These are phyloP conservation scores for Altica lythri DNA, from an alignment of 2,888 invertebrate genomes.

Conservation along the genomic window DNA sequence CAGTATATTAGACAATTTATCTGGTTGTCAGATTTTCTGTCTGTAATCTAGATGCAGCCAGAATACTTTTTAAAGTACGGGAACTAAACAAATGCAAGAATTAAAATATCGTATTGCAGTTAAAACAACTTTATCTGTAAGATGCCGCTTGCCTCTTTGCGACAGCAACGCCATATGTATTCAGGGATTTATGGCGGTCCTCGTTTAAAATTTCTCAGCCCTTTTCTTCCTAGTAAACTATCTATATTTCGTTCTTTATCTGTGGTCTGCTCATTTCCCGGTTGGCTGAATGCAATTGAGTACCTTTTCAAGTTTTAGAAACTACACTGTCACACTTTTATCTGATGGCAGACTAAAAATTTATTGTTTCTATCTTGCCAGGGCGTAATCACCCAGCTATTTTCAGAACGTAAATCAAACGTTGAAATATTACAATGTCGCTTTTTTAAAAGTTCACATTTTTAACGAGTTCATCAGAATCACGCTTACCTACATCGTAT, in stretches of 20 bases:
- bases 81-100: constrained; percentile 52
- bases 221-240: constrained; percentile 43
- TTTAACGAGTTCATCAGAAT: constrained; percentile 28
- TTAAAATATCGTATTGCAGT: constrained; percentile 54
- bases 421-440: constrained; percentile 29
- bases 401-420: constrained; percentile 32
- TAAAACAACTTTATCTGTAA: constrained; percentile 56
- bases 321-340: constrained; percentile 58
- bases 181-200: constrained; percentile 54
- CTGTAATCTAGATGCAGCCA: constrained; percentile 6
- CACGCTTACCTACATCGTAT: neutral
- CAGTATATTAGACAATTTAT: neutral
- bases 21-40: constrained; percentile 1
- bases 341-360: constrained; percentile 53
- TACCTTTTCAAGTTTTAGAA: constrained; percentile 58
- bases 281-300: constrained; percentile 56
- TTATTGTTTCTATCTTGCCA: constrained; percentile 43
- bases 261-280: constrained; percentile 57
- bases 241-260: constrained; percentile 46
- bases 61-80: constrained; percentile 26
- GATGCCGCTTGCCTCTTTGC: constrained; percentile 53
- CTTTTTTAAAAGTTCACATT: constrained; percentile 24
- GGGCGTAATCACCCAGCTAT: constrained; percentile 31
- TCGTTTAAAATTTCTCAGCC: constrained; percentile 56
- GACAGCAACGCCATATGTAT: constrained; percentile 56